Conservation (phyloP, 2,797 vertebrate genomes). For the Epinephelus malabaricus region DNA sequence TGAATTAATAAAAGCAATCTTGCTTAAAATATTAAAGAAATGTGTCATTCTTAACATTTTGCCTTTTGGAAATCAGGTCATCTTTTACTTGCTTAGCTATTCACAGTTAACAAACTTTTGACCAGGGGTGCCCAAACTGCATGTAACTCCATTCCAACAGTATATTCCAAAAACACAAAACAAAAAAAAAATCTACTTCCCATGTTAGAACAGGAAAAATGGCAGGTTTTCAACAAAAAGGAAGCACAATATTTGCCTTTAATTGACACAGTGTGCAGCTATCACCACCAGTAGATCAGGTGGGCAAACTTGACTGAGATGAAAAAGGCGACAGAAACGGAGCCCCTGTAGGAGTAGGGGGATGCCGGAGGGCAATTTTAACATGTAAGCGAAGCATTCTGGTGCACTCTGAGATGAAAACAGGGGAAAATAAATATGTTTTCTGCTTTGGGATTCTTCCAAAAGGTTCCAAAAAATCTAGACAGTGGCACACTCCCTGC, state of each 20-base stretch:
- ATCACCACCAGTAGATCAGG: background rate
- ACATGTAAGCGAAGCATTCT: conserved; percentile 1
- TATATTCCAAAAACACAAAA: too few relatives aligned
- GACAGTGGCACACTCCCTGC: background rate
- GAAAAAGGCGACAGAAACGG: background rate
- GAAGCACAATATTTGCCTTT: background rate
- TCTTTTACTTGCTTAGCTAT: too few relatives aligned
- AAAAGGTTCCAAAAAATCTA: background rate
- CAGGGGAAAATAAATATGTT: background rate
- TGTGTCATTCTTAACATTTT: too few relatives aligned
- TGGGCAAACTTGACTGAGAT: background rate
- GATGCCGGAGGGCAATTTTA: background rate
- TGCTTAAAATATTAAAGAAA: too few relatives aligned
- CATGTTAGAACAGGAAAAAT: background rate
- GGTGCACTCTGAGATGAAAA: conserved; percentile 2
- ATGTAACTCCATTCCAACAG: background rate
- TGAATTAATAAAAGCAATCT: too few relatives aligned
- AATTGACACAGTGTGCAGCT: background rate
- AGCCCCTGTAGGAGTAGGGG: conserved; percentile 1
- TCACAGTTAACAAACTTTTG: too few relatives aligned
- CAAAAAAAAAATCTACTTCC: background rate
- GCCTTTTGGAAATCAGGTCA: too few relatives aligned
- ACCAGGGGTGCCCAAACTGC: too few relatives aligned
- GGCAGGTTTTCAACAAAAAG: background rate
- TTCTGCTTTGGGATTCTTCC: background rate